phyloP scores from a whole-genome alignment of 2,888 invertebrate species.

The Idaea dimidiata region DNA sequence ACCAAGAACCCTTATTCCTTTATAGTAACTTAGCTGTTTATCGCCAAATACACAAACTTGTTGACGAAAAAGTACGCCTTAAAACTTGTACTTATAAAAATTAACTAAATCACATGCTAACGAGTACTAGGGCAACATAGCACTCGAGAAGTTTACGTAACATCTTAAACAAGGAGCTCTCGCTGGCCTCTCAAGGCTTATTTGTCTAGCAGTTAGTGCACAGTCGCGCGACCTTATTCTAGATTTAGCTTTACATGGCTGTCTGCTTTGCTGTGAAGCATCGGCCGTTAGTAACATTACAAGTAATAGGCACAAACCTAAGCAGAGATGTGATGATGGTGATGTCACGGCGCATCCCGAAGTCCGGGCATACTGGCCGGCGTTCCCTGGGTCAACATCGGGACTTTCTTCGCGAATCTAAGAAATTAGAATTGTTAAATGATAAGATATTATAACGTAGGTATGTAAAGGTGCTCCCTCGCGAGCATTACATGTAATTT shows the following conservation, averaged over 20 bases:
- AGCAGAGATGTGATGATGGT: conserved; percentile 63
- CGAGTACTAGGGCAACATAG: conserved; percentile 38
- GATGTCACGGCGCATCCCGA: conserved; percentile 61
- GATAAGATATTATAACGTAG: conserved; percentile 1
- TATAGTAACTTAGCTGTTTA: too few relatives aligned
- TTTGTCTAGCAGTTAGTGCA: conserved; percentile 68
- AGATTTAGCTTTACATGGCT: conserved; percentile 32
- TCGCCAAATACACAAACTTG: too few relatives aligned
- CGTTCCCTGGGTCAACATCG: conserved; percentile 40
- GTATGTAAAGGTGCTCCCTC: too few relatives aligned
- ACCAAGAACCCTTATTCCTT: too few relatives aligned
- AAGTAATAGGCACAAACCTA: conserved; percentile 78
- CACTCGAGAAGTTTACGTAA: conserved; percentile 13
- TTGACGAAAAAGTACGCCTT: conserved; percentile 20
- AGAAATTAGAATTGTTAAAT: conserved; percentile 24
- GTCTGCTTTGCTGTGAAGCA: conserved; percentile 49
- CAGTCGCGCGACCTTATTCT: conserved; percentile 57
- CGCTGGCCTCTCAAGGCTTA: conserved; percentile 55
- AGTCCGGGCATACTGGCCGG: conserved; percentile 43
- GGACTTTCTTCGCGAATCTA: conserved; percentile 71
- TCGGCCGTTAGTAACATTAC: conserved; percentile 60
- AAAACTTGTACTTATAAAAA: conserved; percentile 72
- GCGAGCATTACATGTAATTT: too few relatives aligned
- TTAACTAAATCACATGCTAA: conserved; percentile 73
- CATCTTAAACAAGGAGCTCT: conserved; percentile 58